phyloP scores from a whole-genome alignment of 2,888 invertebrate genomes.

The Hydropsyche betteni region DNA sequence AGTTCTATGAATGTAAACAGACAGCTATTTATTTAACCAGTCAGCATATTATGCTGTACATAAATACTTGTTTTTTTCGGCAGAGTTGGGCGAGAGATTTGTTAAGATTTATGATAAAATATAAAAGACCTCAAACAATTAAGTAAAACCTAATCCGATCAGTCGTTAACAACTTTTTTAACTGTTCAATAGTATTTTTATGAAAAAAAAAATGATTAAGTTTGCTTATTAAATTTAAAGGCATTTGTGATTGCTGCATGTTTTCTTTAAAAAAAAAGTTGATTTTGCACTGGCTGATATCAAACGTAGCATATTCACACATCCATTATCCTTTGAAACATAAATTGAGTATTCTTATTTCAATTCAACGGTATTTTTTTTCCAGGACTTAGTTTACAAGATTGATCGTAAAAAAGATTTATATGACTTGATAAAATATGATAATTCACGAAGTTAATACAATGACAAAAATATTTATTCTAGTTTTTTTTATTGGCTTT shows the following conservation, averaged over 20 bases:
- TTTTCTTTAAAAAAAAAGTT: background rate
- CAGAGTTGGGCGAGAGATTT: slow-evolving; percentile 40
- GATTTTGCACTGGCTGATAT: slow-evolving; percentile 28
- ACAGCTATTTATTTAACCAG: slow-evolving; percentile 42
- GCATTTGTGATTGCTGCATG: slow-evolving; percentile 48
- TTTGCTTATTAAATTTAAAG: slow-evolving; percentile 50
- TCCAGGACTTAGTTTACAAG: background rate
- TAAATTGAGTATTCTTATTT: background rate
- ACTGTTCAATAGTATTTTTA: too few species aligned
- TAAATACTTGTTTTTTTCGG: slow-evolving; percentile 40
- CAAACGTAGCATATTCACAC: background rate
- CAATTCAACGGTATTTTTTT: too few species aligned
- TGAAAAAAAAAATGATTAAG: background rate
- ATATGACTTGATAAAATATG: too few species aligned
- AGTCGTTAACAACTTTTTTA: slow-evolving; percentile 36
- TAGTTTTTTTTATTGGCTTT: too few species aligned
- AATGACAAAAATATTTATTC: too few species aligned
- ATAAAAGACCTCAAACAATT: slow-evolving; percentile 51
- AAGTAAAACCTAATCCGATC: slow-evolving; percentile 47
- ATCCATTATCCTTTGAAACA: background rate
- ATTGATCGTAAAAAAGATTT: background rate
- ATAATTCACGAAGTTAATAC: too few species aligned
- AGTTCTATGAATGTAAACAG: slow-evolving; percentile 49
- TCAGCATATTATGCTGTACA: slow-evolving; percentile 21
- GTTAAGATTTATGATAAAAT: slow-evolving; percentile 47